Percentiles rank a stretch among this genome's conserved stretches.
Evolutionary conservation across 2,888 invertebrate species (phyloP).

Genomic region (Eretmocerus hayati): DNA sequence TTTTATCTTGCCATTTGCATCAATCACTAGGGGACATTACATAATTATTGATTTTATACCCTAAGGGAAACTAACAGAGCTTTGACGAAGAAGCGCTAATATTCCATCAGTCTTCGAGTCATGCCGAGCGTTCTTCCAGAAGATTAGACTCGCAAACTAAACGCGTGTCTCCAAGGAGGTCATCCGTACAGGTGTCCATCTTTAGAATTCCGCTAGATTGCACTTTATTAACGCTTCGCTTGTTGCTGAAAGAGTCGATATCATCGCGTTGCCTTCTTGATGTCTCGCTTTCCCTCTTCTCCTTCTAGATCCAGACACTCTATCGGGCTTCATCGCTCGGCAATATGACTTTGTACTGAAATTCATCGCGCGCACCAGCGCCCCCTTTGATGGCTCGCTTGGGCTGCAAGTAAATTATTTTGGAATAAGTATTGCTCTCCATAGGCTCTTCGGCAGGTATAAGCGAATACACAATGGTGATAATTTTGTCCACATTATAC

Average conservation of each 20-base stretch:
- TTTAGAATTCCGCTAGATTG: slow-evolving; percentile 40
- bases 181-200: slow-evolving; percentile 31
- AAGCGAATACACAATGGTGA: slow-evolving; percentile 15
- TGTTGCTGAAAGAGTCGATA: slow-evolving; percentile 28
- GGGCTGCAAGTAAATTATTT: slow-evolving; percentile 15
- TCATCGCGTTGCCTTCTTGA: slow-evolving; percentile 12
- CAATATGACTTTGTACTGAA: slow-evolving; percentile 33
- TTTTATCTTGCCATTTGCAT: not conserved
- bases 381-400: slow-evolving; percentile 31
- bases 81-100: too few relatives aligned
- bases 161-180: slow-evolving; percentile 14
- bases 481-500: too few relatives aligned
- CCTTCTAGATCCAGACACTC: slow-evolving; percentile 12
- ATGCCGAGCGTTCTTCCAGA: slow-evolving; percentile 38
- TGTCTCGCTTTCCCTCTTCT: slow-evolving; percentile 17
- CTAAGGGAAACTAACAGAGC: too few relatives aligned
- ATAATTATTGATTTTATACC: too few relatives aligned
- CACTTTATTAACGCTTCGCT: slow-evolving; percentile 35
- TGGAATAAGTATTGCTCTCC: slow-evolving; percentile 15
- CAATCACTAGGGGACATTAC: too few relatives aligned
- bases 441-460: slow-evolving; percentile 18
- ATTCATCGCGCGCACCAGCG: slow-evolving; percentile 32
- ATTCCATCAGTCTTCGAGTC: not conserved
- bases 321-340: slow-evolving; percentile 18
- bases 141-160: slow-evolving; percentile 24